Evolutionary conservation across 2,888 invertebrate species (phyloP), one percentile per base, ranked within the genome.

Genomic region (Notodonta ziczac): DNA sequence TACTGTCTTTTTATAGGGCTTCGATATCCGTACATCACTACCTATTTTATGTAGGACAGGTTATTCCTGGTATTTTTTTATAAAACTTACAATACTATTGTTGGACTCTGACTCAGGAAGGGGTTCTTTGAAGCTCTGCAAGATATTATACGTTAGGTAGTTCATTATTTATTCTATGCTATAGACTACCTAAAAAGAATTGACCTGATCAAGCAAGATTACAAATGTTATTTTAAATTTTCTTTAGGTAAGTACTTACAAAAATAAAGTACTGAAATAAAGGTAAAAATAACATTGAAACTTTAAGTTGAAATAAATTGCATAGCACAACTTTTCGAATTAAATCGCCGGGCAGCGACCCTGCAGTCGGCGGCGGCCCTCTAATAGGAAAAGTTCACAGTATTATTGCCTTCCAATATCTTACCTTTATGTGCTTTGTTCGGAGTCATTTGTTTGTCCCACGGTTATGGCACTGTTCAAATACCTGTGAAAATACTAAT

Each of bases 321-420:
- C 61, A 63, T 57, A 54, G 55, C 56, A n/a, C 57, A 67, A 67
- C 58, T 67, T 67, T 67, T 67, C 61, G 58, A 67, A 67, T 67
- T 63, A 64, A 67, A 64, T 55, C 62, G 58, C 24, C 55, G 58
- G 53, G 32, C 50, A 51, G 59, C 54, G 55, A 57, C 59, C 58
- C 46, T 56, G 59, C 61, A 61, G 59, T 67, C 64, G 58, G 58
- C 52, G 50, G 58, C 55, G 40, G 52, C 40, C 40, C 12, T 40
- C 40, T 67, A 67, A 67, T 64, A 64, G 67, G 63, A 60, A 67
- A 67, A 67, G 58, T 67, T 67, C 24, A 39, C 48, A 59, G 63
- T 63, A 63, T 58, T 58, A 61, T 60, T 66, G 59, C 63, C 61
- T 59, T 55, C 62, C 65, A 60, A 65, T 65, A 61, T 46, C 59